Conservation (phyloP, 2,797 vertebrate genomes). For the Danio jaintianensis region DNA sequence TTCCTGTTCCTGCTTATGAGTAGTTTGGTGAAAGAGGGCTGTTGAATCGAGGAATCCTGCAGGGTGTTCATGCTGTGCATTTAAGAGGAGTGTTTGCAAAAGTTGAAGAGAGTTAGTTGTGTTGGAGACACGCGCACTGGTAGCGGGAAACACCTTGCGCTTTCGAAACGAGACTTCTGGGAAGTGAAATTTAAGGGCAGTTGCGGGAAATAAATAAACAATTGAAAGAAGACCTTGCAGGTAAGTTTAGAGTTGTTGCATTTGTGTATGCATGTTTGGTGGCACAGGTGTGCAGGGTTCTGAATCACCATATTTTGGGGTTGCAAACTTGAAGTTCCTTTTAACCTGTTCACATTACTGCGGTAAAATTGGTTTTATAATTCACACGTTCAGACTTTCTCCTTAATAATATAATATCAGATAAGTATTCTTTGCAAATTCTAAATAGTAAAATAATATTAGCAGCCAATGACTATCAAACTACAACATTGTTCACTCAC, state of each 20-base stretch:
- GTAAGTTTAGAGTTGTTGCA: conserved; percentile 21
- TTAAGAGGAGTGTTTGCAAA: neutral
- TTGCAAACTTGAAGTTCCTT: neutral
- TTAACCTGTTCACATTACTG: neutral
- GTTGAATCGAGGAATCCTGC: neutral
- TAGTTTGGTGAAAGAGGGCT: neutral
- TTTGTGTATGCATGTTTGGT: neutral
- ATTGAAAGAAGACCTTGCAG: neutral
- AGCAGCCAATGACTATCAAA: no score
- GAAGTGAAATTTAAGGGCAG: neutral
- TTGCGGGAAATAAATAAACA: conserved; percentile 7
- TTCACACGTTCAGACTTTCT: no score
- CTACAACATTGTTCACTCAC: no score
- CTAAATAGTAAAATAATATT: no score
- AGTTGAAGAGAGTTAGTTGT: neutral
- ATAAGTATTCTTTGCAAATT: no score
- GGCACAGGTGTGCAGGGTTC: neutral
- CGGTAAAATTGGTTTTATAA: no score
- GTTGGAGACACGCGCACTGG: neutral
- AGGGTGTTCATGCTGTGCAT: neutral
- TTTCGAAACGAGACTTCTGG: conserved; percentile 1
- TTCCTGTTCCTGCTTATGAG: neutral
- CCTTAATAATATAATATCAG: no score
- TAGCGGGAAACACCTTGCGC: neutral
- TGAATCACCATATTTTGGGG: neutral